phyloP scores from a whole-genome alignment of 2,113 vertebrate species.

The Cyphomyrus plagiostoma region DNA sequence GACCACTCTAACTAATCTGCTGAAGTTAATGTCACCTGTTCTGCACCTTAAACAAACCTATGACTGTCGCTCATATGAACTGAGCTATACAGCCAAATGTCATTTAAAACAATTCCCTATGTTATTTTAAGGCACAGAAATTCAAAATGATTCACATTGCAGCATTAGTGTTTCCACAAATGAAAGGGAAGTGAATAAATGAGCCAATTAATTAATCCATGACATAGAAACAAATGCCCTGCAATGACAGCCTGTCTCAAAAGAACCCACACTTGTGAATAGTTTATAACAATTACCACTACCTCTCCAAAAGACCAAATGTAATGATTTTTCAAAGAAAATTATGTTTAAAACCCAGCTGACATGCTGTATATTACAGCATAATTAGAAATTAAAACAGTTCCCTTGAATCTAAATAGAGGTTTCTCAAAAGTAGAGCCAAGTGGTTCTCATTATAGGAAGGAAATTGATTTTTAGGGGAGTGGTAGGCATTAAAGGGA shows the following conservation, averaged over 20 bases:
- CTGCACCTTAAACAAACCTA: neutral
- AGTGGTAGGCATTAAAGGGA: neutral
- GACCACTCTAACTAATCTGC: neutral
- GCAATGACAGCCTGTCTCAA: conserved; percentile 41
- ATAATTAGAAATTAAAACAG: conserved; percentile 46
- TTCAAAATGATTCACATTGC: neutral
- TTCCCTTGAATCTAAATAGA: conserved; percentile 44
- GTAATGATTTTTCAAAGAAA: conserved; percentile 54
- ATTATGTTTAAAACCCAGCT: conserved; percentile 47
- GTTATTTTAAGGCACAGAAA: conserved; percentile 20
- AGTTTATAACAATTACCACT: conserved; percentile 49
- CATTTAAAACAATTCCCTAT: neutral
- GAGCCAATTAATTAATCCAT: conserved; percentile 51
- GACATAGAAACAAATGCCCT: conserved; percentile 42
- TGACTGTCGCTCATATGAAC: neutral
- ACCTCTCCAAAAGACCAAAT: conserved; percentile 43
- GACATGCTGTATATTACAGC: conserved; percentile 42
- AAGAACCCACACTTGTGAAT: conserved; percentile 44
- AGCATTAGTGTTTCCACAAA: conserved; percentile 26
- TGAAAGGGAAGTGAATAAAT: conserved; percentile 36
- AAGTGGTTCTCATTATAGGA: conserved; percentile 34
- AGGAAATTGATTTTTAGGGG: conserved; percentile 15
- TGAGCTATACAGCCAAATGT: neutral
- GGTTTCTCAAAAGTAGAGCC: conserved; percentile 22
- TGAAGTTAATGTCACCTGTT: conserved; percentile 5